Base-by-base conservation (phyloP, 2,888 invertebrate species). In the Fabriciana adippe region DNA sequence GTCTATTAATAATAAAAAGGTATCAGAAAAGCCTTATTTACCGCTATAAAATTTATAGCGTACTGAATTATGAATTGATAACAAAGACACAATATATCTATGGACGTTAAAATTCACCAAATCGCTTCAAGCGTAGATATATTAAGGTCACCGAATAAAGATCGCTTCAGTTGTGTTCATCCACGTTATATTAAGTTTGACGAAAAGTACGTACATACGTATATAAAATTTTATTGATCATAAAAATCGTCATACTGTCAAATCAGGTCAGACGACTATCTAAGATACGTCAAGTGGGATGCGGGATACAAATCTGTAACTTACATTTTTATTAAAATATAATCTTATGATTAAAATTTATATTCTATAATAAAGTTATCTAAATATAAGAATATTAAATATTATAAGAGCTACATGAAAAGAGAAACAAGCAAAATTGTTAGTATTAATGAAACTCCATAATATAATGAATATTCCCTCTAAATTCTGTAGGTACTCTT, bases 171-270 rank as follows among this genome's bases (percentile, higher is more conserved):
- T 16, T 61, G 31, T 50, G 57, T 16, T 18, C 47, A 53, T 41
- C 4, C 53, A 69, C 60, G 56, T 71, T 71, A 72, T 69, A 35
- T 41, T 35, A 35, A 41, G 70, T 72, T 71, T 62, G 72, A 72
- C 71, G 76, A 79, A 78, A 81, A 78, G 71, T 73, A 72, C 35
- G 11, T 35, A 21, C 61, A 81, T 35, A 35, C 8, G 1, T 35
- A 41, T 41, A 41, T 41, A 80, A 81, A 83, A 79, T 74, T 63
- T 81, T 84, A 87, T 81, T 70, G 79, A 55, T 76, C 78, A 80
- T 85, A 83, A 85, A 83, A 78, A 73, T 76, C 63, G 74, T 76
- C 76, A 77, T 75, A 74, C 72, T 79, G 78, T 78, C 77, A 80
- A 83, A 84, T 81, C 79, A 78, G 79, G 76, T 77, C 80, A 74